A percentile compares a stretch with the other conserved stretches of the same genome.
Evolutionary conservation across 2,113 vertebrate species (phyloP).

Genomic region (Microtus oregoni): DNA sequence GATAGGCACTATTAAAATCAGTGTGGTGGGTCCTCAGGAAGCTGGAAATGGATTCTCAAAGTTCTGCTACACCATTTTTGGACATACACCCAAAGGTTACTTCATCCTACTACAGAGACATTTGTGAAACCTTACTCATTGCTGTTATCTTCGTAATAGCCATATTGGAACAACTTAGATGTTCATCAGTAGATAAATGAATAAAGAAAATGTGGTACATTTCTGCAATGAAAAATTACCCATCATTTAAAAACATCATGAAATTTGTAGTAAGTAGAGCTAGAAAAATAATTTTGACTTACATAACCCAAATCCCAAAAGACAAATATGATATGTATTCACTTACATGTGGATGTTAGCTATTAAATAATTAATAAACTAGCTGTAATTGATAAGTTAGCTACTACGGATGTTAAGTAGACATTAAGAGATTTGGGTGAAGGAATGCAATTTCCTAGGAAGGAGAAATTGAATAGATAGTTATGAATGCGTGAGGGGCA

Average conservation of each 20-base stretch:
- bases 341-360: background rate
- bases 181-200: too few species aligned
- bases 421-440: background rate
- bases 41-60: background rate
- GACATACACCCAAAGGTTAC: background rate
- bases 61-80: background rate
- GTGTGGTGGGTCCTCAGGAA: background rate
- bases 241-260: background rate
- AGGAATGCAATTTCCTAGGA: background rate
- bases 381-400: background rate
- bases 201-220: background rate
- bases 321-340: background rate
- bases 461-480: background rate
- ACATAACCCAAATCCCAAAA: background rate
- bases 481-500: background rate
- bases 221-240: background rate
- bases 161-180: background rate
- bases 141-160: background rate
- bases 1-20: background rate
- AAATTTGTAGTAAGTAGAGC: background rate
- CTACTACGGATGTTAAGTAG: background rate
- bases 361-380: background rate
- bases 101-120: background rate
- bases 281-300: background rate
- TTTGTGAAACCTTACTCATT: background rate